phyloP scores from a whole-genome alignment of 2,113 vertebrate genomes.

The Oryzias melastigma region DNA sequence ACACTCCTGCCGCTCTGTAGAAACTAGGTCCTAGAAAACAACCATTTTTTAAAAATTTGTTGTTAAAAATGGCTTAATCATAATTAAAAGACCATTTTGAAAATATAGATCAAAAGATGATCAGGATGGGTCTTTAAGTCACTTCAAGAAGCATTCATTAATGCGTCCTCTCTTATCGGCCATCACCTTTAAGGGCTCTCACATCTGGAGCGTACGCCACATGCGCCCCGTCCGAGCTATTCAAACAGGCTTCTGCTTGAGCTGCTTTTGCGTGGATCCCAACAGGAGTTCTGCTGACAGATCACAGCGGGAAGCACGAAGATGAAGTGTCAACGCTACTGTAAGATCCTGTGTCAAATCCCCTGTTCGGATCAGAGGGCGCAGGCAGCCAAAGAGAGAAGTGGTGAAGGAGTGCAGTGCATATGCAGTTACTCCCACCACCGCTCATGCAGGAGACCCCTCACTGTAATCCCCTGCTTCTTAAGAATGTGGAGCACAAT shows the following conservation, averaged over 20 bases:
- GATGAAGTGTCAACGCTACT: constrained; percentile 56
- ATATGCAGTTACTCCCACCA: constrained; percentile 66
- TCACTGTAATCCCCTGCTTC: constrained; percentile 62
- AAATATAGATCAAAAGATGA: too few relatives aligned
- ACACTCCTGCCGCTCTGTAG: too few relatives aligned
- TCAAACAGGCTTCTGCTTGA: constrained; percentile 36
- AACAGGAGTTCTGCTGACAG: constrained; percentile 56
- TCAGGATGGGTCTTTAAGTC: too few relatives aligned
- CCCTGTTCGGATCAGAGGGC: constrained; percentile 48
- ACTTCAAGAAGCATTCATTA: background rate
- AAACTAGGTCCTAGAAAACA: too few relatives aligned
- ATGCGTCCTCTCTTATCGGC: constrained; percentile 9
- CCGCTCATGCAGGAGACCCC: constrained; percentile 66
- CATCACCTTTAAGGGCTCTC: background rate
- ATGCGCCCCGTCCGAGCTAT: background rate
- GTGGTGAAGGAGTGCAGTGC: constrained; percentile 50
- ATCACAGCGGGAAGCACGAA: constrained; percentile 51
- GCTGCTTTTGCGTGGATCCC: constrained; percentile 37
- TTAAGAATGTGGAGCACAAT: constrained; percentile 27
- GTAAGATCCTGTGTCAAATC: constrained; percentile 63
- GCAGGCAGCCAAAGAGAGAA: constrained; percentile 42
- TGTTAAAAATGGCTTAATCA: too few relatives aligned
- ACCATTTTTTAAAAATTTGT: too few relatives aligned
- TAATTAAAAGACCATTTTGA: too few relatives aligned
- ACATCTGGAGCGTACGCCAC: constrained; percentile 7